Conservation (phyloP, 2,888 invertebrate species). For the Amitus sp. region DNA sequence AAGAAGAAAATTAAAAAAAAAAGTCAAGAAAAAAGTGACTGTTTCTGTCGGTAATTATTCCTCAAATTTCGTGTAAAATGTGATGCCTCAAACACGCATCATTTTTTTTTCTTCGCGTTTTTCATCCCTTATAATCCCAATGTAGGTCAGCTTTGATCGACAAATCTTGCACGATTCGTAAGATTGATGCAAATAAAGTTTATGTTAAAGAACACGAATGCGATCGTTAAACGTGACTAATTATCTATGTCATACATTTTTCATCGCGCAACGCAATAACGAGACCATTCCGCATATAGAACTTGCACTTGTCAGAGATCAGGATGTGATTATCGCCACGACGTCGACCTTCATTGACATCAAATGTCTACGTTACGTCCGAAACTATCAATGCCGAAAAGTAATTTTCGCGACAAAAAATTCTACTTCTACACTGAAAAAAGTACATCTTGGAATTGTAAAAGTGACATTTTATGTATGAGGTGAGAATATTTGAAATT, state of each 20-base stretch:
- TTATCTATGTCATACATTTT: neutral
- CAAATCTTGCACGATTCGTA: no score
- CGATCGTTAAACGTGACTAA: slow-evolving; percentile 3
- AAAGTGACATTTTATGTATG: neutral
- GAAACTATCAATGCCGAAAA: neutral
- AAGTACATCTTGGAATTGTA: neutral
- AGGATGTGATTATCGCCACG: slow-evolving; percentile 12
- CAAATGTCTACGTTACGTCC: slow-evolving; percentile 11
- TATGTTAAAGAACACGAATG: neutral
- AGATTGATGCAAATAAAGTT: no score
- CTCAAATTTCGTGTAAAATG: no score
- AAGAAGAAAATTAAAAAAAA: no score
- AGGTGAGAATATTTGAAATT: no score
- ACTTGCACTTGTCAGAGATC: slow-evolving; percentile 20
- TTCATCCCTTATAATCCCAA: no score
- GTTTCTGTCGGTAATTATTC: no score
- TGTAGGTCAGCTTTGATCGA: no score
- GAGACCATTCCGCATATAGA: slow-evolving; percentile 12
- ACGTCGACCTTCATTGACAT: slow-evolving; percentile 24
- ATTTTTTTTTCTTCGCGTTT: no score
- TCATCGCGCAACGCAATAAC: neutral
- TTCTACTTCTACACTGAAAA: no score
- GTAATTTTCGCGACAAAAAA: neutral
- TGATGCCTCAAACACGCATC: no score
- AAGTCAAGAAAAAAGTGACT: no score